phyloP scores from a whole-genome alignment of 2,113 vertebrate genomes.

The Alethe diademata region DNA sequence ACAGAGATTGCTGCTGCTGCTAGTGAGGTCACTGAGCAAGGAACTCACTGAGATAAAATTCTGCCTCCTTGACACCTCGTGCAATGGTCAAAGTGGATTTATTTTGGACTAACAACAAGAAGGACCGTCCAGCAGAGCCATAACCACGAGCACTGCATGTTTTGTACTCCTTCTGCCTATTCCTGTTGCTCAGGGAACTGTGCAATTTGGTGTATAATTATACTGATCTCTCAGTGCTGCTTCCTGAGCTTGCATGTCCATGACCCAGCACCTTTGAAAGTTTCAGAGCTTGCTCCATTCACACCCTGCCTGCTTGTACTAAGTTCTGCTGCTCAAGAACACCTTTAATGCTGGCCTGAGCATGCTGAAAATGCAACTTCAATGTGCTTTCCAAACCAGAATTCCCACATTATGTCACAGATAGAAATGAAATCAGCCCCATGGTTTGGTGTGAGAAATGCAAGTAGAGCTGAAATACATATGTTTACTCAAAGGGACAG shows the following conservation, averaged over 20 bases:
- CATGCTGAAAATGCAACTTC: neutral
- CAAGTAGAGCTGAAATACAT: neutral
- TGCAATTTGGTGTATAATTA: neutral
- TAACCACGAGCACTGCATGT: too few species aligned
- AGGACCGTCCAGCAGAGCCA: neutral
- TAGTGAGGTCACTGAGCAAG: neutral
- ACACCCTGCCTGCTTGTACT: neutral
- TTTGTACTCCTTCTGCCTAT: neutral
- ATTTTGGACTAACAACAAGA: neutral
- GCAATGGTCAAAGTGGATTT: neutral
- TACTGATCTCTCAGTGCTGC: neutral
- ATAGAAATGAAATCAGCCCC: neutral
- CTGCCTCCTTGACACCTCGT: accelerated
- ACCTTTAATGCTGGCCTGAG: neutral
- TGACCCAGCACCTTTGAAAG: accelerated
- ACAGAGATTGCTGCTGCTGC: neutral
- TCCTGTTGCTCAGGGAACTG: neutral
- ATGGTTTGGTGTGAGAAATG: accelerated
- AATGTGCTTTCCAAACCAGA: neutral
- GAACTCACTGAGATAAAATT: neutral
- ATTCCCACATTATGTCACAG: accelerated
- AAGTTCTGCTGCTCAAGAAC: neutral
- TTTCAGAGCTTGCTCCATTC: neutral
- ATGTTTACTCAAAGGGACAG: neutral
- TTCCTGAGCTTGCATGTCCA: neutral